Conservation (phyloP, 2,888 invertebrate genomes). For the Microplitis deprimator region DNA sequence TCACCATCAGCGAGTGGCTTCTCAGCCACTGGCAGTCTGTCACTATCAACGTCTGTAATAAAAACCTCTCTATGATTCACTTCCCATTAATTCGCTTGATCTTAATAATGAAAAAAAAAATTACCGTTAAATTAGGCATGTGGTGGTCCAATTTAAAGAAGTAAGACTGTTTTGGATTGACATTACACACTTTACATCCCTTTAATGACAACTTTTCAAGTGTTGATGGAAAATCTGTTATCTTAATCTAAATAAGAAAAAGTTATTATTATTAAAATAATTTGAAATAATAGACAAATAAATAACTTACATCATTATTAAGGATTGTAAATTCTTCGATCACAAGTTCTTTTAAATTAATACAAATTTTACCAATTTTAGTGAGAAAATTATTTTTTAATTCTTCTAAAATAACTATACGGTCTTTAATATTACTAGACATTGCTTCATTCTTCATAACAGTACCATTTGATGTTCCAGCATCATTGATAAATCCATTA, state of each 20-base stretch:
- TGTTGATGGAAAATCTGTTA: slow-evolving; percentile 78
- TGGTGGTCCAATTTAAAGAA: slow-evolving; percentile 74
- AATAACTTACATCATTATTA: slow-evolving; percentile 67
- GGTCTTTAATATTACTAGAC: background rate
- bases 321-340: slow-evolving; percentile 74
- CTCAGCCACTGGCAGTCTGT: slow-evolving; percentile 84
- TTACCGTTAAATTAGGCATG: slow-evolving; percentile 74
- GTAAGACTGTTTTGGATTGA: slow-evolving; percentile 72
- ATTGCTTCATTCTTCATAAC: background rate
- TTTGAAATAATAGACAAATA: background rate
- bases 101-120: slow-evolving; percentile 23
- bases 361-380: slow-evolving; percentile 67
- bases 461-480: background rate
- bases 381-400: slow-evolving; percentile 66
- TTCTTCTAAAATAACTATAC: slow-evolving; percentile 37
- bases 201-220: slow-evolving; percentile 77
- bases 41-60: slow-evolving; percentile 78
- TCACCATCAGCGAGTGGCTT: slow-evolving; percentile 80
- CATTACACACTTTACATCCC: slow-evolving; percentile 73
- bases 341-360: slow-evolving; percentile 69
- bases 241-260: slow-evolving; percentile 73
- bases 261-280: background rate
- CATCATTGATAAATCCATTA: background rate
- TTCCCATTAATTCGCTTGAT: background rate
- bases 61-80: slow-evolving; percentile 28